Evolutionary conservation across 2,113 vertebrate genomes (phyloP).

Genomic region (Mus pahari): DNA sequence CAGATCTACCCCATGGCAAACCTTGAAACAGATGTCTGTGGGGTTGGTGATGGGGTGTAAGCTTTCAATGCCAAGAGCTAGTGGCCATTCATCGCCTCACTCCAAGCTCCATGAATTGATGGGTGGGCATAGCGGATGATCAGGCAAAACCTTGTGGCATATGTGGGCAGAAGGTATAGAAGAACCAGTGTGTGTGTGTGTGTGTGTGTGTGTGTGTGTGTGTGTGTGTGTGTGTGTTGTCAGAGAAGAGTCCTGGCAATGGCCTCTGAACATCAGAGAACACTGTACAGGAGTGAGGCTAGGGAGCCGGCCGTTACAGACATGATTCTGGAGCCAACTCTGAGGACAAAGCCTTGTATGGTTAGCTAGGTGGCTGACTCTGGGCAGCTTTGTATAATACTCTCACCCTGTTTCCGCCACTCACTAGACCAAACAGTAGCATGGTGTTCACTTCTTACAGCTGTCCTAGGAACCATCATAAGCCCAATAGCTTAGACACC

Average conservation of each 20-base stretch:
- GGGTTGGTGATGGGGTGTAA: not conserved
- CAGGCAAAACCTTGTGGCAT: not conserved
- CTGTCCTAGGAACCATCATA: not conserved
- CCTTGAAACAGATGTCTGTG: not conserved
- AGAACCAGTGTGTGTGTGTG: no score
- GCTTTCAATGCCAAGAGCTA: not conserved
- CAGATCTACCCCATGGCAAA: not conserved
- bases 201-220: no score
- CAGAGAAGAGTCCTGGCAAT: not conserved
- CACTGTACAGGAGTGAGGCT: not conserved
- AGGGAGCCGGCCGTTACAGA: not conserved
- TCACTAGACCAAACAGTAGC: not conserved
- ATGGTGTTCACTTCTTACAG: not conserved
- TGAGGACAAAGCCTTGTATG: not conserved
- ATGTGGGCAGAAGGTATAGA: accelerated
- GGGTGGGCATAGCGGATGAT: not conserved
- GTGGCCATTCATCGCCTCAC: not conserved
- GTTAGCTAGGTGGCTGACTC: not conserved
- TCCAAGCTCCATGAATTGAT: not conserved
- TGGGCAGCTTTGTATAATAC: not conserved
- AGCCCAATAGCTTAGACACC: not conserved
- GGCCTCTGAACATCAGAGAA: not conserved
- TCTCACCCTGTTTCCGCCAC: not conserved
- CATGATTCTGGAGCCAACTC: not conserved
- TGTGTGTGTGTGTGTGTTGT: no score